Evolutionary conservation across 64 coral and sea anemone species (phyloP), one percentile per base, ranked within the genome.

Genomic region (Platygyra sinensis): DNA sequence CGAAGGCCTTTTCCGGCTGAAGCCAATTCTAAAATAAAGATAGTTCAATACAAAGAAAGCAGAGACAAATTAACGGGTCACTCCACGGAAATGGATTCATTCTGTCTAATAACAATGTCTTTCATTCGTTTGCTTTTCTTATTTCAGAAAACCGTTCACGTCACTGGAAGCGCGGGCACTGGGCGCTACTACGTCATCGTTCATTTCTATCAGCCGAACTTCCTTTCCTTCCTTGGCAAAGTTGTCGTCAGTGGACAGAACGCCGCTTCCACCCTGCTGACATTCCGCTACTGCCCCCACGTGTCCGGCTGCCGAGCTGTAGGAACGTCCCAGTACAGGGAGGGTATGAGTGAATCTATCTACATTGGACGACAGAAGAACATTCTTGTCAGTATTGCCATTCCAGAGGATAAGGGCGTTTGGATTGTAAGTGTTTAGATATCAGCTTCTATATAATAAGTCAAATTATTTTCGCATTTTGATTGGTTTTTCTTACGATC

Each of bases 371-470:
- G 76, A 52, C 77, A 87, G 46, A 89, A 86, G 4, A 86, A 94
- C n/a, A 77, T 93, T 31, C 51, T 93, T 22, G 72, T 99, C 25
- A 93, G 88, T 63, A 89, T 99, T 28, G 77, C 73, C 6, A 99
- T 99, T 67, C 90, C 94, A 14, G 87, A 81, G 32, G 87, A 95
- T n/a, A 96, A 89, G 38, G 80, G 88, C 14, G 30, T 99, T 65
- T 99, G 97, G 97, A 99, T 99, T 65, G 97, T 99, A 94, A 99
- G 97, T 98, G n/a, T n/a, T 10, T 25, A 30, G 24, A 17, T 6
- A 38, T 18, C 8, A 30, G 13, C 15, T 57, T 57, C 7, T 46
- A 46, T 46, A 6, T 46, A 46, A 46, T 46, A 46, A 46, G 5
- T 46, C 42, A 46, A 46, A 46, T 46, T 46, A 46, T 46, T 46